These are phyloP conservation scores for Thymelicus sylvestris DNA, from an alignment of 2,888 invertebrate genomes.

Conservation along the genomic window DNA sequence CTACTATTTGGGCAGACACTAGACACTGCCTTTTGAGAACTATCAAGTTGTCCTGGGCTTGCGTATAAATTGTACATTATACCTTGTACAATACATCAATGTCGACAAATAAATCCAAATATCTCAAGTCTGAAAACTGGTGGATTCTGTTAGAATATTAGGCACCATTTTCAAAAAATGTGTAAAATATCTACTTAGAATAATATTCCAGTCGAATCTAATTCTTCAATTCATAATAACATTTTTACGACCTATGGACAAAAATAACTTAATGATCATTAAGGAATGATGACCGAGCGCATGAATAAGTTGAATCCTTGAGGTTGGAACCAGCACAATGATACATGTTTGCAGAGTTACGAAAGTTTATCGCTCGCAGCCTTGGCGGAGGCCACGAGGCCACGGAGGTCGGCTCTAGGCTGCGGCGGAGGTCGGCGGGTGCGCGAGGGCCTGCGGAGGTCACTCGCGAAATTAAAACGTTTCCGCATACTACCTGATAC, in stretches of 20 bases:
- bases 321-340: not conserved
- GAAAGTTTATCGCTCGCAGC: conserved; percentile 47
- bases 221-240: too few relatives aligned
- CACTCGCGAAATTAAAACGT: conserved; percentile 37
- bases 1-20: too few relatives aligned
- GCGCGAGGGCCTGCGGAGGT: conserved; percentile 26
- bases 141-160: too few relatives aligned
- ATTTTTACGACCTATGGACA: not conserved
- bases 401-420: conserved; percentile 44
- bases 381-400: conserved; percentile 42
- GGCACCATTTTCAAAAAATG: too few relatives aligned
- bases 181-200: too few relatives aligned
- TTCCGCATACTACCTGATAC: conserved; percentile 41
- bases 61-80: too few relatives aligned
- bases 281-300: not conserved
- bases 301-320: not conserved
- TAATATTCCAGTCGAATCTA: too few relatives aligned
- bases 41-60: too few relatives aligned
- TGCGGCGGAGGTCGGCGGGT: conserved; percentile 42
- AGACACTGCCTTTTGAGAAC: too few relatives aligned
- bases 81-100: too few relatives aligned
- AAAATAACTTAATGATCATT: not conserved
- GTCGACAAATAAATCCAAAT: too few relatives aligned
- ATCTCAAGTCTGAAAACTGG: too few relatives aligned
- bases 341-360: conserved; percentile 38